Conservation (phyloP, 2,888 invertebrate species). For the Orthosia gothica region DNA sequence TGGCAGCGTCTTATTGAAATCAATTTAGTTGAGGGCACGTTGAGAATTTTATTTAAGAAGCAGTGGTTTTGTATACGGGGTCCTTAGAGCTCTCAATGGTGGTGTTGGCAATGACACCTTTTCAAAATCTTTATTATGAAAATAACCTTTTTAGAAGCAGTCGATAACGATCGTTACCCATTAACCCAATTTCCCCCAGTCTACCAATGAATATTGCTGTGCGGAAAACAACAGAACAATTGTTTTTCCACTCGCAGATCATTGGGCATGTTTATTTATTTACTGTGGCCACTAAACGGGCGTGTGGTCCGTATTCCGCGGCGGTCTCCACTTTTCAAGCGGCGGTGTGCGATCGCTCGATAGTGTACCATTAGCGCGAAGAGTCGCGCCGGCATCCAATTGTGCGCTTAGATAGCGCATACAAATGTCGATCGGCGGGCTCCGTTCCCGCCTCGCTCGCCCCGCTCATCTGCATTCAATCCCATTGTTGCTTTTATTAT, state of each 20-base stretch:
- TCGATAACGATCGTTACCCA: slow-evolving; percentile 24
- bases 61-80: not conserved
- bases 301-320: slow-evolving; percentile 87
- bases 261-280: slow-evolving; percentile 83
- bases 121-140: slow-evolving; percentile 29
- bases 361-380: slow-evolving; percentile 91
- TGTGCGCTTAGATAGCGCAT: slow-evolving; percentile 91
- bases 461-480: slow-evolving; percentile 90
- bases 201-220: slow-evolving; percentile 20
- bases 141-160: slow-evolving; percentile 21
- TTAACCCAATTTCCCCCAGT: slow-evolving; percentile 45
- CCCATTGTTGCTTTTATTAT: slow-evolving; percentile 91
- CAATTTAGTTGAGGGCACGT: slow-evolving; percentile 44
- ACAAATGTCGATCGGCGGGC: slow-evolving; percentile 90
- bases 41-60: slow-evolving; percentile 38
- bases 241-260: slow-evolving; percentile 65
- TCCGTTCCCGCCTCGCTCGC: slow-evolving; percentile 78
- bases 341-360: slow-evolving; percentile 87
- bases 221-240: slow-evolving; percentile 58
- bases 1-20: slow-evolving; percentile 52
- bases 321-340: slow-evolving; percentile 88
- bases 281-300: slow-evolving; percentile 84
- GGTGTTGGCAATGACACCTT: slow-evolving; percentile 30
- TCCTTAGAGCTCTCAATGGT: slow-evolving; percentile 2
- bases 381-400: slow-evolving; percentile 91